Conservation (phyloP, 2,888 invertebrate genomes). For the Cosmorhoe ocellata region DNA sequence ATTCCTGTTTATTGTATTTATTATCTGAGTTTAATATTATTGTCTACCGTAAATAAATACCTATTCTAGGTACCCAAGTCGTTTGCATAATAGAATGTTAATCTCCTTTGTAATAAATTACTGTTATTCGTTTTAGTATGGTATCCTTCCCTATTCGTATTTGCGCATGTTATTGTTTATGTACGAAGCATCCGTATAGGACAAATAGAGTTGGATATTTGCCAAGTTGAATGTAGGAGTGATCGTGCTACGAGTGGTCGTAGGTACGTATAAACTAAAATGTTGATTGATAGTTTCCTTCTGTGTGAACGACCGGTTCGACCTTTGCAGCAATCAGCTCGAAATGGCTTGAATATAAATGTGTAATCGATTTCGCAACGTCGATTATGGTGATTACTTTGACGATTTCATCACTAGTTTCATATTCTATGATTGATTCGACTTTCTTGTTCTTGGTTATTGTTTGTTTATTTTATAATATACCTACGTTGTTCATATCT, state of each 20-base stretch:
- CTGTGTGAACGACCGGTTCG: conserved; percentile 54
- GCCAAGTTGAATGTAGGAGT: conserved; percentile 67
- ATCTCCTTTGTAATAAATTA: conserved; percentile 9
- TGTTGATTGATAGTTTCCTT: conserved; percentile 73
- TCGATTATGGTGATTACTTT: neutral
- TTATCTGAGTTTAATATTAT: conserved; percentile 2
- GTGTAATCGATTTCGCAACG: conserved; percentile 38
- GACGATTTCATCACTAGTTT: neutral
- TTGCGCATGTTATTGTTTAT: conserved; percentile 16
- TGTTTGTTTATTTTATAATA: no score
- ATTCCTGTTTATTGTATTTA: conserved; percentile 7
- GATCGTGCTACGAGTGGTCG: conserved; percentile 68
- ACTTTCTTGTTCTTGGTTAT: no score
- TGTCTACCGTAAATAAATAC: conserved; percentile 7
- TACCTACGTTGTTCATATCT: no score
- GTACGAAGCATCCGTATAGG: conserved; percentile 8
- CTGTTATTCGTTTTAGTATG: conserved; percentile 11
- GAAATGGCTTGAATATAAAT: conserved; percentile 39
- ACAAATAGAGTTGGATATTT: conserved; percentile 61
- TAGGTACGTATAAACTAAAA: conserved; percentile 60
- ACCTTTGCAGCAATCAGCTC: conserved; percentile 53
- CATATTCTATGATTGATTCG: neutral
- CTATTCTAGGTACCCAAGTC: conserved; percentile 1
- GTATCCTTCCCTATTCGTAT: conserved; percentile 23
- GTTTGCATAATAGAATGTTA: conserved; percentile 17